A percentile compares a stretch with the other conserved stretches of the same genome.
Evolutionary conservation across 2,888 invertebrate species (phyloP).

Genomic region (Acanthosoma haemorrhoidale): DNA sequence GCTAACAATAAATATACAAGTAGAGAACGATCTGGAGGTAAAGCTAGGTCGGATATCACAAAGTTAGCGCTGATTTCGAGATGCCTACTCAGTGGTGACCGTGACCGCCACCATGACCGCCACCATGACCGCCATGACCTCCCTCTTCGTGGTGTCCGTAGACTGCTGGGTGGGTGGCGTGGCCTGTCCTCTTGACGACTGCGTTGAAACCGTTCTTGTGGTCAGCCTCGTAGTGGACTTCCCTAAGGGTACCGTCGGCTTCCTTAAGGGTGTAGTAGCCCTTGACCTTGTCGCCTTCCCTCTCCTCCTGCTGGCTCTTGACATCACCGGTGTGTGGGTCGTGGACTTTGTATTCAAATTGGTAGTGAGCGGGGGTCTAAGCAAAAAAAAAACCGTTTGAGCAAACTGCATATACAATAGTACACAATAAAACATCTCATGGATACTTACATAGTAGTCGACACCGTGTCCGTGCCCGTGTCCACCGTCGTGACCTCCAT

Average conservation of each 20-base stretch:
- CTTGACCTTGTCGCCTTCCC: slow-evolving; percentile 48
- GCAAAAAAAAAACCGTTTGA: slow-evolving; percentile 39
- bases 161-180: slow-evolving; percentile 28
- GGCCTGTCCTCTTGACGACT: slow-evolving; percentile 38
- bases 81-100: not conserved
- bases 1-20: slow-evolving; percentile 1
- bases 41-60: slow-evolving; percentile 13
- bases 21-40: not conserved
- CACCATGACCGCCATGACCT: not conserved
- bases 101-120: not conserved
- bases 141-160: slow-evolving; percentile 19
- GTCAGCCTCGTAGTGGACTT: slow-evolving; percentile 41
- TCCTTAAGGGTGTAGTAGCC: slow-evolving; percentile 46
- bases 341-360: slow-evolving; percentile 48
- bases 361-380: slow-evolving; percentile 47
- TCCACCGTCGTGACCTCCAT: slow-evolving; percentile 35
- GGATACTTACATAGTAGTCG: slow-evolving; percentile 34
- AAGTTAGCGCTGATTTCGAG: not conserved
- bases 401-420: no score
- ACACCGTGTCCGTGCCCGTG: slow-evolving; percentile 33
- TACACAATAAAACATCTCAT: no score
- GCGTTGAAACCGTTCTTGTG: slow-evolving; percentile 42
- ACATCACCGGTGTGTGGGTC: slow-evolving; percentile 45
- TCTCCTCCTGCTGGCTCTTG: slow-evolving; percentile 48
- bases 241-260: slow-evolving; percentile 38